Conservation (phyloP, 2,888 invertebrate genomes). For the Drosophila ezoana region DNA sequence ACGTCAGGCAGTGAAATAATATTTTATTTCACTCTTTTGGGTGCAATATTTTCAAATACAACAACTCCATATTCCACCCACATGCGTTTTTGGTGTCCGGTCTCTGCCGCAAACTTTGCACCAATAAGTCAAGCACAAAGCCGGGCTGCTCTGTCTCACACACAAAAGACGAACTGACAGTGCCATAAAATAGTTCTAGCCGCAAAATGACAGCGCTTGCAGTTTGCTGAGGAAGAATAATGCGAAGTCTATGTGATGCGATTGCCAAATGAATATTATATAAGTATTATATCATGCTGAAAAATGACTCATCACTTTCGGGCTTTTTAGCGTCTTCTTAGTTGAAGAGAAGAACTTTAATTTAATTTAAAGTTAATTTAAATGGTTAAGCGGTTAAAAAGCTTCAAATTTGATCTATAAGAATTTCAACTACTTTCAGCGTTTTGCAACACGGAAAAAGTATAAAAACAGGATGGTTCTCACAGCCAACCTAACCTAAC, state of each 20-base stretch:
- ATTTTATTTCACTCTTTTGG: slow-evolving; percentile 56
- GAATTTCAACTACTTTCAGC: too few relatives aligned
- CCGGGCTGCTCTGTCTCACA: slow-evolving; percentile 6
- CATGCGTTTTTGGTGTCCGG: slow-evolving; percentile 35
- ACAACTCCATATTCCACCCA: slow-evolving; percentile 9
- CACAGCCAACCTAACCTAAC: too few relatives aligned
- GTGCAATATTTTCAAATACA: slow-evolving; percentile 45
- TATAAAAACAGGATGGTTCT: background rate
- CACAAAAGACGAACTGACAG: slow-evolving; percentile 58
- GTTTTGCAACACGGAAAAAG: background rate
- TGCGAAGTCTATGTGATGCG: slow-evolving; percentile 24
- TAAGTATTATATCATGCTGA: background rate
- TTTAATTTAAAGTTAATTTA: too few relatives aligned
- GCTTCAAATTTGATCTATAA: too few relatives aligned
- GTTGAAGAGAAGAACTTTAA: background rate
- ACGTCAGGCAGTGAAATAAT: slow-evolving; percentile 39
- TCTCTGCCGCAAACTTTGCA: slow-evolving; percentile 41
- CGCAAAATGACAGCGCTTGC: slow-evolving; percentile 23
- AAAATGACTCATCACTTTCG: background rate
- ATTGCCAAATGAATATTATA: slow-evolving; percentile 18
- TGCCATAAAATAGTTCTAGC: slow-evolving; percentile 56
- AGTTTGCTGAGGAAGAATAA: slow-evolving; percentile 31
- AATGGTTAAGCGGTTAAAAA: too few relatives aligned
- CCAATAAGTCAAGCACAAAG: slow-evolving; percentile 57
- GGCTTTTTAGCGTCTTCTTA: too few relatives aligned